Evolutionary conservation across 2,888 invertebrate species (phyloP), one percentile per base, ranked within the genome.

Genomic region (Drosophila austrosaltans): DNA sequence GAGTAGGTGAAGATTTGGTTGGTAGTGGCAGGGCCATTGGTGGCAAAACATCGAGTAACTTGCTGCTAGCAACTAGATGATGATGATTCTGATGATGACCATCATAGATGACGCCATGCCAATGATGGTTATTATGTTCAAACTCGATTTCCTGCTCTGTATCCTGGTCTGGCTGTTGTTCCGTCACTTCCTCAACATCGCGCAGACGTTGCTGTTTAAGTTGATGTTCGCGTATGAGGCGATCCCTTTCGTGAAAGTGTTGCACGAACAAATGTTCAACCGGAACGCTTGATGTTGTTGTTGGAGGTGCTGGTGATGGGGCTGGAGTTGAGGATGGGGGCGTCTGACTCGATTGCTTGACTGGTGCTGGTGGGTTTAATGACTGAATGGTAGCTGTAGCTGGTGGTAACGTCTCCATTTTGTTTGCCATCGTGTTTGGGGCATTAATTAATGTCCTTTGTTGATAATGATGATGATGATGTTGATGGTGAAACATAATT

Each of bases 231-330:
- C 91, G 89, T 87, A 92, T 92, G 74, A 91, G 91, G 71, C 93
- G 92, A 88, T 92, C 93, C 76, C 93, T 90, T 88, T 92, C 92
- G 79, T 92, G 92, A 75, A 92, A 92, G 74, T 92, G 92, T 72
- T 90, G 90, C 62, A 92, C 92, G 74, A 92, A 91, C 69, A 90
- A 77, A 76, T 91, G 91, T 66, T 92, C 92, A 69, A 78, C 78
- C 67, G 62, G 63, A 48, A 53, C 59, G 44, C 44, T 25, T 40
- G 53, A 22, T 60, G 53, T 25, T 40, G 53, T 20, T 60, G 59
- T 71, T 42, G 54, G 22, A 48, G 48, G 22, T 3, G 22, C 48
- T 22, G 20, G 32, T 3, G 32, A 32, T 32, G 32, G 32, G 32
- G 10, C 36, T 8, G 36, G 10, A 36, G 36, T 36, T 36, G 36